These are phyloP conservation scores for Thera britannica DNA, from an alignment of 2,888 invertebrate genomes.

Conservation along the genomic window DNA sequence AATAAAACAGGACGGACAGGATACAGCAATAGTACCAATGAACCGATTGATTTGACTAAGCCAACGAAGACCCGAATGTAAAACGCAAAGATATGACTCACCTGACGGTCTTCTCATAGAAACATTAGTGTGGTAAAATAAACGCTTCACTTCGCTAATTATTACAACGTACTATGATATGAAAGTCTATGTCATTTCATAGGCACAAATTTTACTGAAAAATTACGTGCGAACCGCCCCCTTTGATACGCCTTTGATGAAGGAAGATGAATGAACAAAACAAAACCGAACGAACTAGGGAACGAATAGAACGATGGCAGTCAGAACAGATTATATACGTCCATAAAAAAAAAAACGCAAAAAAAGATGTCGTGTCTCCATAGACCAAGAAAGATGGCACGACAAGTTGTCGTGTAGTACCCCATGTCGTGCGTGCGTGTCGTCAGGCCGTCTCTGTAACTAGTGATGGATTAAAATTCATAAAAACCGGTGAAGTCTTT, in stretches of 20 bases:
- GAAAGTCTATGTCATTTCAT: conserved; percentile 57
- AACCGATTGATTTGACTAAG: conserved; percentile 16
- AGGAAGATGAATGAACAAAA: conserved; percentile 43
- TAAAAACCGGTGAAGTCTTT: conserved; percentile 13
- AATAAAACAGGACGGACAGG: conserved; percentile 68
- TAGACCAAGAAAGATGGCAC: too few species aligned
- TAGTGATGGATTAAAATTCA: conserved; percentile 7
- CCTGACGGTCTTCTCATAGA: conserved; percentile 50
- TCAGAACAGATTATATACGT: too few species aligned
- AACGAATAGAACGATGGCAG: too few species aligned
- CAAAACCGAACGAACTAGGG: too few species aligned
- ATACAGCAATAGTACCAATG: conserved; percentile 39
- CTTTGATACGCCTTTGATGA: conserved; percentile 45
- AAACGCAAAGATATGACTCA: conserved; percentile 43
- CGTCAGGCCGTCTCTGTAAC: background rate
- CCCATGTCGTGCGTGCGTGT: too few species aligned
- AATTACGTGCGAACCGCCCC: conserved; percentile 64
- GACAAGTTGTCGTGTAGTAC: too few species aligned
- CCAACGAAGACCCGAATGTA: conserved; percentile 13
- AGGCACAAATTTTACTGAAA: conserved; percentile 43
- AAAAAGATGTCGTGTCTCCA: too few species aligned
- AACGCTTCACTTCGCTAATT: conserved; percentile 23
- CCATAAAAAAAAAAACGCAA: too few species aligned
- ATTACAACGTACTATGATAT: conserved; percentile 38
- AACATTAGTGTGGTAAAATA: conserved; percentile 47